These are phyloP conservation scores for Micrastur ruficollis DNA, from an alignment of 2,797 vertebrate genomes.

Conservation along the genomic window DNA sequence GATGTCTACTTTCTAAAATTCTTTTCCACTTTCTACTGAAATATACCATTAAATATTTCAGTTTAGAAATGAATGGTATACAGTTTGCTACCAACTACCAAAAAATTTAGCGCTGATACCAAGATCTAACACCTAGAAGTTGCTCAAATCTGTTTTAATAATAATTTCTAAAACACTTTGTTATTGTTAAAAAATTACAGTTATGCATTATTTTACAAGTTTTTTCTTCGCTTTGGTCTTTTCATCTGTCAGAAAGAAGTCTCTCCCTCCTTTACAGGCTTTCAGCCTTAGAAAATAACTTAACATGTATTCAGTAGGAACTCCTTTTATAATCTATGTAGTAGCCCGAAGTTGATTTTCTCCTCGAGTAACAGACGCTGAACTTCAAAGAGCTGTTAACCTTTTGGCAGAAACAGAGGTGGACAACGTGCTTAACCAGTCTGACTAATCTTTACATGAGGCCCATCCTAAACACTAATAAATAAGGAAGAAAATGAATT, in stretches of 20 bases:
- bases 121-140: not conserved
- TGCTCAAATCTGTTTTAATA: not conserved
- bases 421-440: not conserved
- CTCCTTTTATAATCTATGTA: not conserved
- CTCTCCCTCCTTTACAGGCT: not conserved
- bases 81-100: not conserved
- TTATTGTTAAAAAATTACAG: not conserved
- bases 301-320: not conserved
- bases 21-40: not conserved
- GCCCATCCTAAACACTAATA: not conserved
- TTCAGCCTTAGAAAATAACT: not conserved
- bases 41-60: not conserved
- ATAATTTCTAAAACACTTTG: not conserved
- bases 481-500: not conserved
- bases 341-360: not conserved
- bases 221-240: not conserved
- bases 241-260: not conserved
- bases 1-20: not conserved
- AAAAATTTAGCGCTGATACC: not conserved
- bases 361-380: not conserved
- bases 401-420: not conserved
- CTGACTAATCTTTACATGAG: not conserved
- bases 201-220: not conserved
- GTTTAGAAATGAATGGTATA: not conserved
- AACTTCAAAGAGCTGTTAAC: not conserved